Base-by-base conservation (phyloP, 2,113 vertebrate species). In the Lethenteron reissneri region DNA sequence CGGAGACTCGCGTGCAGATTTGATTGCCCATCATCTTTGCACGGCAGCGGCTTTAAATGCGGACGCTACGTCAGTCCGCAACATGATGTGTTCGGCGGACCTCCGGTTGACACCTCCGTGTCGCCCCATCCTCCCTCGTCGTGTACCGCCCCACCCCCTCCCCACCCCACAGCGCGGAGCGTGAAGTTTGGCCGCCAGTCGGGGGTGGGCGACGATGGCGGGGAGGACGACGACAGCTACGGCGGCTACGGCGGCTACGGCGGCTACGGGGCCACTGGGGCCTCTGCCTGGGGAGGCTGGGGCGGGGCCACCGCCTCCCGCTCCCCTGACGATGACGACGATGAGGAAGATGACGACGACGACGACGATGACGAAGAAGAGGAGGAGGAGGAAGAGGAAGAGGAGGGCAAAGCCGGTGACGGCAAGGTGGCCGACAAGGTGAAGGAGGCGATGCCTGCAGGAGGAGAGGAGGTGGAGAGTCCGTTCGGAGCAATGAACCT, bases 111-210 rank as follows among this genome's bases (percentile, higher is more conserved):
- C 41, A 41, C 41, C 41, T 41, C 41, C 41, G 17, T 58, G 10
- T 58, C 41, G 71, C 25, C 41, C 57, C 57, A 71, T 12, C 41
- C 10, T 15, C 12, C 19, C 57, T 57, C 3, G 19, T 60, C 13
- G n/a, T 59, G 56, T 70, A 56, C 15, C 15, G 74, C 10, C 2
- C 0, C 73, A 2, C 75, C 25, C 74, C 21, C 73, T 74, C 19
- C 75, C 21, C 73, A 74, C 19, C 75, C 73, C 74, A 70, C 78
- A 99, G 94, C 91, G 0, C 92, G 94, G 11, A 86, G 87, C 11
- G 71, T 95, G 78, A 99, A 91, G 74, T 99, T 92, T 56, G 94
- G 94, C 73, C 84, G 94, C 14, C 91, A 97, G 78, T 81, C 81
- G 2, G 90, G 87, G 11, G 78, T 73, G 0, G 90, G 94, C 1